These are phyloP conservation scores for Labeo calbasu DNA, from an alignment of 2,797 vertebrate species.

Conservation along the genomic window DNA sequence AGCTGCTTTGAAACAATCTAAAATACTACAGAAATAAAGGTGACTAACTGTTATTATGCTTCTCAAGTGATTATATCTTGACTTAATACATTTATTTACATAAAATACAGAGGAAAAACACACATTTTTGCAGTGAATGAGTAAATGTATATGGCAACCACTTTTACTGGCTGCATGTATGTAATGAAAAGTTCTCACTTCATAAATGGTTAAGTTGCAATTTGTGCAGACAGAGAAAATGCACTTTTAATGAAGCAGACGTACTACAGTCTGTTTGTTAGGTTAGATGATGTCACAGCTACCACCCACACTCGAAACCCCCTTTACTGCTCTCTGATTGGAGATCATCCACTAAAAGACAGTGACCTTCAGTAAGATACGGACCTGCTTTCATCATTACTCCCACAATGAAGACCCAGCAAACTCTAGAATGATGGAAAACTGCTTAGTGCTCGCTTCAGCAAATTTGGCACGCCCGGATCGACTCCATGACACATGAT, in stretches of 20 bases:
- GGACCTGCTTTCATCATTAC: slow-evolving; percentile 49
- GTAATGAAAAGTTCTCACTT: neutral
- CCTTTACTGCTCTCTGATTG: slow-evolving; percentile 28
- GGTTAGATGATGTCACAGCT: slow-evolving; percentile 34
- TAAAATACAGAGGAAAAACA: neutral
- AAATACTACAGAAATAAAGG: neutral
- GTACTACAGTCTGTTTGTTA: slow-evolving; percentile 72
- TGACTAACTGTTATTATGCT: neutral
- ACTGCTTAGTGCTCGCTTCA: slow-evolving; percentile 6
- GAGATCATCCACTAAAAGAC: neutral
- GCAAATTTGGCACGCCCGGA: neutral
- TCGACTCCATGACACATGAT: slow-evolving; percentile 7
- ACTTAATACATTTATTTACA: neutral
- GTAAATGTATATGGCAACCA: neutral
- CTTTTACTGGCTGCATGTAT: neutral
- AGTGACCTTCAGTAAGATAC: slow-evolving; percentile 8
- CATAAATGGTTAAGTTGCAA: neutral
- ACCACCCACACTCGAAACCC: slow-evolving; percentile 21
- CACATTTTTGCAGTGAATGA: neutral
- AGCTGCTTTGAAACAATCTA: neutral
- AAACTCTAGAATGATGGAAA: slow-evolving; percentile 18
- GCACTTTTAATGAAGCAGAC: slow-evolving; percentile 78
- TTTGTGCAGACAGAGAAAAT: neutral
- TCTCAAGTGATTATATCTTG: neutral
- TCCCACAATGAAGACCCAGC: slow-evolving; percentile 2